Evolutionary conservation across 1,140 invertebrate genomes (phyloP), one percentile per base, ranked within the genome.

Genomic region (Cecropterus lyciades): DNA sequence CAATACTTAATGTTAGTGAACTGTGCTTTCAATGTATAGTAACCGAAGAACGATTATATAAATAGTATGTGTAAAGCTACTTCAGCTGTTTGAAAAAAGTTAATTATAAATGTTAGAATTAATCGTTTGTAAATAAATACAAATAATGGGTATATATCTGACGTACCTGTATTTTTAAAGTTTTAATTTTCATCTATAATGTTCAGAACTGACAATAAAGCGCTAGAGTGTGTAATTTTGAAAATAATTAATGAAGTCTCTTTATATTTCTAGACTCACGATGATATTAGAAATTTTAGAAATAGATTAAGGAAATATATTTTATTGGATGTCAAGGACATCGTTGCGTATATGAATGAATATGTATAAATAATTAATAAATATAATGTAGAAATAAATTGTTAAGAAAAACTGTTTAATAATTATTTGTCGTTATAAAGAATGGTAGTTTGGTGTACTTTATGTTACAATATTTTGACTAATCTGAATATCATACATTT

Each of bases 161-260:
- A 57, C 13, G 60, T 69, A 60, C 52, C 51, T 49, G 59, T 70
- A 76, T 75, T 75, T 70, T 72, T 63, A 67, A 73, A 40, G 55
- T 62, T 71, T 66, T 73, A 70, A 73, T 69, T 78, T 10, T 83
- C 55, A 71, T 75, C 68, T 78, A 60, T 77, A 79, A 85, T 75
- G 83, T 89, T 88, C 85, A 84, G 83, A 91, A 89, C 84, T 87
- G 89, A 91, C 88, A 91, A 91, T 91, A 33, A 91, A 89, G 80
- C 77, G 73, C 82, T 86, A 82, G 69, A 81, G 67, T 70, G 69
- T 84, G 82, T 87, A 84, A 86, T 82, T 72, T 63, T 74, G 74
- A 73, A 67, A 63, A 64, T 68, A 69, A n/a, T n/a, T n/a, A 59
- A 77, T 46, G 55, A 85, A 79, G 86, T 89, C 82, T 89, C 84